Evolutionary conservation across 1,140 invertebrate genomes (phyloP).

Genomic region (Sitophilus oryzae): DNA sequence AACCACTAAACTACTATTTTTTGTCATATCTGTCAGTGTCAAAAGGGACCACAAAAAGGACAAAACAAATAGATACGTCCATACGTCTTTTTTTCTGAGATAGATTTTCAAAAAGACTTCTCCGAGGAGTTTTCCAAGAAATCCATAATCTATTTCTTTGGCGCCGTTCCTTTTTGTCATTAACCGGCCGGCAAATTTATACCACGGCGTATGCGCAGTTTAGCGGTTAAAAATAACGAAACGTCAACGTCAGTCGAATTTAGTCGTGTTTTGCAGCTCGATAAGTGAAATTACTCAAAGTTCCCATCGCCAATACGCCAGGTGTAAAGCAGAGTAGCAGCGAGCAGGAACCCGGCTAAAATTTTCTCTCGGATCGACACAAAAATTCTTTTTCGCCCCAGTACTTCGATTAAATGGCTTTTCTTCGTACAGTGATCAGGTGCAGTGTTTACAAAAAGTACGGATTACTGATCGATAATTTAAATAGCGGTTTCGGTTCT

Average conservation of each 20-base stretch:
- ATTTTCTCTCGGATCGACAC: conserved; percentile 19
- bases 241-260: conserved; percentile 20
- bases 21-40: too few species aligned
- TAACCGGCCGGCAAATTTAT: too few species aligned
- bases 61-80: too few species aligned
- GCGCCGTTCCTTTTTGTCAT: too few species aligned
- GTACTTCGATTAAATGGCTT: conserved; percentile 41
- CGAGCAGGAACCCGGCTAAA: conserved; percentile 8
- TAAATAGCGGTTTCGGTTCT: conserved; percentile 26
- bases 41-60: too few species aligned
- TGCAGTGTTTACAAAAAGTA: conserved; percentile 42
- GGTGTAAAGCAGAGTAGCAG: conserved; percentile 23
- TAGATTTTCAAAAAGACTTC: too few species aligned
- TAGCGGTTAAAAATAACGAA: conserved; percentile 18
- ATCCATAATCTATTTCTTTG: too few species aligned
- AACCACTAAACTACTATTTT: too few species aligned
- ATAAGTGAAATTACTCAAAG: conserved; percentile 1
- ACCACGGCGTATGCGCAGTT: conserved; percentile 10
- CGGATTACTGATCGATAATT: conserved; percentile 33
- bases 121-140: too few species aligned
- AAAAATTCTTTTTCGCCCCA: conserved; percentile 8
- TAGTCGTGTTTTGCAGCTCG: conserved; percentile 12
- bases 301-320: conserved; percentile 13
- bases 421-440: conserved; percentile 44
- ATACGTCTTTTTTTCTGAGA: too few species aligned